Conservation (phyloP, 2,888 invertebrate species). For the Xylota segnis region DNA sequence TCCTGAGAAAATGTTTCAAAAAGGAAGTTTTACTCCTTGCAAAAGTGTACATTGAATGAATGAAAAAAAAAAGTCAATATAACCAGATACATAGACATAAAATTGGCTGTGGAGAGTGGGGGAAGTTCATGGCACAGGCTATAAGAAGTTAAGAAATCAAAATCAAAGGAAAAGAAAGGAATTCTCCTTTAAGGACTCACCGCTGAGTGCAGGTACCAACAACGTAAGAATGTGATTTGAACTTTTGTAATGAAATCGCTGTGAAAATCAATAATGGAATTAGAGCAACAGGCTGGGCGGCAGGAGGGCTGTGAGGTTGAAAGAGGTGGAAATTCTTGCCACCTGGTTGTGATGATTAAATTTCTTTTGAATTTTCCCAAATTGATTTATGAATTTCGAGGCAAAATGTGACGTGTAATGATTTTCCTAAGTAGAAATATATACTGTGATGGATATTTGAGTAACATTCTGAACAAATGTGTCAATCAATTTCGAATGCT, state of each 20-base stretch:
- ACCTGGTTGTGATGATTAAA: constrained; percentile 36
- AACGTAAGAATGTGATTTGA: constrained; percentile 26
- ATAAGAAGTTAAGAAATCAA: background rate
- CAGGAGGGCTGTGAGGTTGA: background rate
- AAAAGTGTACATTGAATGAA: constrained; percentile 14
- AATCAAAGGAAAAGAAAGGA: constrained; percentile 6
- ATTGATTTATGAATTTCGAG: constrained; percentile 31
- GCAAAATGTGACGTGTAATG: background rate
- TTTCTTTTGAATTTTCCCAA: constrained; percentile 22
- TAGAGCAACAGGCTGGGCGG: background rate
- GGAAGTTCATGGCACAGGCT: background rate
- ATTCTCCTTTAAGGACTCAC: background rate
- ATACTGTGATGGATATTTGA: background rate
- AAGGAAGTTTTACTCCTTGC: constrained; percentile 13
- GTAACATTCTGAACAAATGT: background rate
- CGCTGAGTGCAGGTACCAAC: constrained; percentile 18
- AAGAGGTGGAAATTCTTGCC: background rate
- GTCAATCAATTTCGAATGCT: constrained; percentile 27
- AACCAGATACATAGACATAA: background rate
- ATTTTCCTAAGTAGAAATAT: background rate
- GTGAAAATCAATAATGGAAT: constrained; percentile 52
- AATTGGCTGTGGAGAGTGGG: background rate
- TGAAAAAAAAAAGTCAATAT: constrained; percentile 25
- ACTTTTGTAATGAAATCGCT: constrained; percentile 52
- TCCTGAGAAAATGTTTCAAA: constrained; percentile 8